phyloP scores from a whole-genome alignment of 2,113 vertebrate genomes.

The Crotophaga sulcirostris region DNA sequence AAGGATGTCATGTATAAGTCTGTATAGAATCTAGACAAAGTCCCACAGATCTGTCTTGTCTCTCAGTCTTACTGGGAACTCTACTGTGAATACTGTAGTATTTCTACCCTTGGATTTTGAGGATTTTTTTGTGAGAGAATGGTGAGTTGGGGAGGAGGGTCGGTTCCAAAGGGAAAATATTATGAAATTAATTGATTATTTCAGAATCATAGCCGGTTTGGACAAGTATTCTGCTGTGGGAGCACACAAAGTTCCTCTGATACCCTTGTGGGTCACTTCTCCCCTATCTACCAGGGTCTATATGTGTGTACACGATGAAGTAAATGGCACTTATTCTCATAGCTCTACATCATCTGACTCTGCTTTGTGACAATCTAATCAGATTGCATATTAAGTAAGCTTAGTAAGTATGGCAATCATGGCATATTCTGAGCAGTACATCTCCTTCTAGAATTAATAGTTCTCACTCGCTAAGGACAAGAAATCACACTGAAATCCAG shows the following conservation, averaged over 20 bases:
- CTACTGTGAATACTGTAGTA: not conserved
- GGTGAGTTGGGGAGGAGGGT: rapidly evolving
- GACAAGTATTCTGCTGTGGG: not conserved
- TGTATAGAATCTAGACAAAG: not conserved
- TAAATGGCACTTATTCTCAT: not conserved
- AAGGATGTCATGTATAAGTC: not conserved
- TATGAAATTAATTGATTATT: not conserved
- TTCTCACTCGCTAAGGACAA: not conserved
- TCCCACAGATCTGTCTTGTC: not conserved
- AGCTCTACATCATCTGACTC: not conserved
- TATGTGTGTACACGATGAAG: rapidly evolving
- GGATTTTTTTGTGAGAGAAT: rapidly evolving
- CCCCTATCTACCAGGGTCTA: no score
- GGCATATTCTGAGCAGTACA: not conserved
- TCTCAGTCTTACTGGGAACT: not conserved
- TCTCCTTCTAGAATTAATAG: not conserved
- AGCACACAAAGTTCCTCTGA: not conserved
- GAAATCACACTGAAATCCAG: not conserved
- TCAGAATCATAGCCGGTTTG: not conserved
- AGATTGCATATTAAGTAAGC: not conserved
- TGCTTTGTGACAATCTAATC: not conserved
- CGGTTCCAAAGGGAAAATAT: not conserved
- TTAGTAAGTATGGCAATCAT: not conserved
- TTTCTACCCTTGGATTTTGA: not conserved
- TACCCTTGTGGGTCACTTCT: not conserved